phyloP scores from a whole-genome alignment of 2,113 vertebrate genomes.

The Rhabdomys dilectus region DNA sequence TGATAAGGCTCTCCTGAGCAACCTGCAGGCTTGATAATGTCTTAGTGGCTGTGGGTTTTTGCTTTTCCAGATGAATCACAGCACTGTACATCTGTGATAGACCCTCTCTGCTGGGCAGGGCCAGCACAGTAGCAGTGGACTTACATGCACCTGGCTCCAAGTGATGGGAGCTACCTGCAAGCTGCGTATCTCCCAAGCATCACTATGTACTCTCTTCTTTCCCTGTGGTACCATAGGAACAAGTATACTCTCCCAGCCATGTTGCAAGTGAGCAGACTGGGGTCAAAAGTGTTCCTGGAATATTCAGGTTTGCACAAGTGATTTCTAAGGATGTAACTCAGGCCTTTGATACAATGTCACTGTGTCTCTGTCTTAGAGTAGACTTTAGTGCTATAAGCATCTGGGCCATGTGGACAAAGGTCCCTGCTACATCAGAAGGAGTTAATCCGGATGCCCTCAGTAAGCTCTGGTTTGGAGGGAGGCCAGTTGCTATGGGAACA shows the following conservation, averaged over 20 bases:
- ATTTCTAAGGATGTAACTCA: background rate
- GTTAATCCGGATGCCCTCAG: conserved; percentile 88
- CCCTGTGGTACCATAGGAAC: fast-evolving
- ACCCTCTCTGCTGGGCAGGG: background rate
- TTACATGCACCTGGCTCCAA: background rate
- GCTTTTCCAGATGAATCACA: conserved; percentile 47
- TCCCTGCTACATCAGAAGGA: conserved; percentile 74
- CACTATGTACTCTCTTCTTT: fast-evolving
- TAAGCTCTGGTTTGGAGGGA: conserved; percentile 86
- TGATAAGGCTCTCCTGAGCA: conserved; percentile 24
- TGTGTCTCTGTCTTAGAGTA: background rate
- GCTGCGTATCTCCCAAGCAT: fast-evolving
- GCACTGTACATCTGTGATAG: conserved; percentile 23
- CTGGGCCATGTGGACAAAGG: background rate
- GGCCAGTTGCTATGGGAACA: conserved; percentile 91
- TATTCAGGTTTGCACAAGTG: background rate
- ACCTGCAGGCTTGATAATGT: background rate
- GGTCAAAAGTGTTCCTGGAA: background rate
- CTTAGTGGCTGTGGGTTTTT: conserved; percentile 46
- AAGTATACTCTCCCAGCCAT: background rate
- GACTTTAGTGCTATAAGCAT: background rate
- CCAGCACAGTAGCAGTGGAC: background rate
- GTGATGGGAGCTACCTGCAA: background rate
- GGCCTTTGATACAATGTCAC: background rate
- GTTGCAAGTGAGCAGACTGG: background rate